Conservation (phyloP, 2,797 vertebrate genomes). For the Falco biarmicus region DNA sequence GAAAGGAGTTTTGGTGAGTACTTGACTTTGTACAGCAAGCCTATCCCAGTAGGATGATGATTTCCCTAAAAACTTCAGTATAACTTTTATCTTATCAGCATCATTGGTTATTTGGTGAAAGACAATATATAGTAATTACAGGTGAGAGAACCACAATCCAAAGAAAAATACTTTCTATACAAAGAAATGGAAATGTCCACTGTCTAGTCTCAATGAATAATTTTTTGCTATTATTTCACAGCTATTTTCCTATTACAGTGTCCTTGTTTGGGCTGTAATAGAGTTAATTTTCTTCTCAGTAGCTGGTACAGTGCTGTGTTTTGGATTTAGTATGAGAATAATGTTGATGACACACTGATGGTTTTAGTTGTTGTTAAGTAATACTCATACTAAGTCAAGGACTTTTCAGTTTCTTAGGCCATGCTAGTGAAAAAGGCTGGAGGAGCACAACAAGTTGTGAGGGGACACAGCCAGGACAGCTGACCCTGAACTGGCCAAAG, state of each 20-base stretch:
- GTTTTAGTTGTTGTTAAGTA: no score
- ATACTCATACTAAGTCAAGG: no score
- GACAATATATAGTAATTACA: background rate
- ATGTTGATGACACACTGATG: no score
- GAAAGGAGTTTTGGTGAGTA: background rate
- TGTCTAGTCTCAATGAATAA: fast-evolving
- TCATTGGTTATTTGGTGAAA: background rate
- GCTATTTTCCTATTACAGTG: background rate
- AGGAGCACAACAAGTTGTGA: no score
- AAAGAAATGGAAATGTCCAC: background rate
- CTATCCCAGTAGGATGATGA: background rate
- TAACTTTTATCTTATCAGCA: background rate
- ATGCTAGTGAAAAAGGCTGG: no score
- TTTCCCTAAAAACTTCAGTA: background rate
- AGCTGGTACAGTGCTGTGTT: no score
- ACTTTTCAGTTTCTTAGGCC: no score
- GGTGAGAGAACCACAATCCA: background rate
- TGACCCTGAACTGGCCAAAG: no score
- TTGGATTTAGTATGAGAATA: no score
- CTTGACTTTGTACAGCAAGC: background rate
- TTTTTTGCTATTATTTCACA: background rate
- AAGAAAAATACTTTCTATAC: background rate
- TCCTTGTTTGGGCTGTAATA: no score
- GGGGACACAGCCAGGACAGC: no score
- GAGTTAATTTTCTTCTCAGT: no score